Conservation (phyloP, 2,113 vertebrate genomes). For the Coptodon rendalli region DNA sequence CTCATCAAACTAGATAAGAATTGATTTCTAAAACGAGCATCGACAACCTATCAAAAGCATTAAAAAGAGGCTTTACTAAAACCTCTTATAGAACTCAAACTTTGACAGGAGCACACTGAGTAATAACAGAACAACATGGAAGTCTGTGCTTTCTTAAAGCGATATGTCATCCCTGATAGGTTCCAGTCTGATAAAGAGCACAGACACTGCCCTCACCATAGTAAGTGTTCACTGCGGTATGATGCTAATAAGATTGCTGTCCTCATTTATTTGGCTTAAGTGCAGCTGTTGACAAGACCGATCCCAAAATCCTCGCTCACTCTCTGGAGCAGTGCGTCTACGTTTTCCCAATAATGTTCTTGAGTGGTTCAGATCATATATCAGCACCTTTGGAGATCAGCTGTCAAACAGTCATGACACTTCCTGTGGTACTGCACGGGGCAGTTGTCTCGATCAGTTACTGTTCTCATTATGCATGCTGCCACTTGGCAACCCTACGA, state of each 20-base stretch:
- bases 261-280: background rate
- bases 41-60: background rate
- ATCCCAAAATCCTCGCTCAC: background rate
- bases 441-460: fast-evolving
- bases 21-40: background rate
- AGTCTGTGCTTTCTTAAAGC: background rate
- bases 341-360: background rate
- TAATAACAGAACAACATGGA: background rate
- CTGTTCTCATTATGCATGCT: background rate
- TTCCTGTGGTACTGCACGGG: background rate
- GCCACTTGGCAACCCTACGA: background rate
- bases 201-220: background rate
- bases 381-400: background rate
- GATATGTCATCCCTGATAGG: background rate
- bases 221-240: background rate
- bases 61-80: background rate
- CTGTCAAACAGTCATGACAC: background rate
- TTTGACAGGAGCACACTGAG: background rate
- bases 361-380: background rate
- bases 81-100: background rate
- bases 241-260: background rate
- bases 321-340: fast-evolving
- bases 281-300: background rate
- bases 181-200: background rate
- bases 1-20: background rate